A percentile compares a stretch with the other conserved stretches of the same genome.
phyloP scores from a whole-genome alignment of 2,888 invertebrate genomes.

The Dynastes grantii region DNA sequence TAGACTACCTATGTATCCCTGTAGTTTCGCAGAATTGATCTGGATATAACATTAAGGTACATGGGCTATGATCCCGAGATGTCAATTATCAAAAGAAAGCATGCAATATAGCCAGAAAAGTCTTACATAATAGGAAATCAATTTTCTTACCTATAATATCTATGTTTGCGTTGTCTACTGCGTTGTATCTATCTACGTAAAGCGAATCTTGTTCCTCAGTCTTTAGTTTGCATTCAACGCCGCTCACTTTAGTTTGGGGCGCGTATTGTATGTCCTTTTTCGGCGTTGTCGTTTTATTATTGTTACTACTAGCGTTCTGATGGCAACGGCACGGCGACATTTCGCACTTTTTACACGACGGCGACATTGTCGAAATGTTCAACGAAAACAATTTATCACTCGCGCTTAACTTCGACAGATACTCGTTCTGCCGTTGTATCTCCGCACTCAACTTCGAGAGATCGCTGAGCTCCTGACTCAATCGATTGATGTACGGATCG shows the following conservation, averaged over 20 bases:
- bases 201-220: slow-evolving; percentile 39
- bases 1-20: too few species aligned
- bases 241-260: slow-evolving; percentile 65
- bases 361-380: slow-evolving; percentile 66
- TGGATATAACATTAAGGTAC: too few species aligned
- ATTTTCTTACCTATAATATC: slow-evolving; percentile 43
- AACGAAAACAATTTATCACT: slow-evolving; percentile 65
- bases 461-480: slow-evolving; percentile 75
- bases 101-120: too few species aligned
- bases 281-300: background rate
- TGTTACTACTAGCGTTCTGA: background rate
- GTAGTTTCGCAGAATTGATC: too few species aligned
- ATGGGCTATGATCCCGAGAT: too few species aligned
- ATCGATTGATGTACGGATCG: slow-evolving; percentile 76
- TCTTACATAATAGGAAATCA: too few species aligned
- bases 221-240: slow-evolving; percentile 26
- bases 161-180: slow-evolving; percentile 51
- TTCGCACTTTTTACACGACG: slow-evolving; percentile 68
- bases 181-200: slow-evolving; percentile 56
- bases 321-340: slow-evolving; percentile 67
- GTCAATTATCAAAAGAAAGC: too few species aligned
- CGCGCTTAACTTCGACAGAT: slow-evolving; percentile 74
- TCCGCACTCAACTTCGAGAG: slow-evolving; percentile 75
- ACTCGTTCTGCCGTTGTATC: slow-evolving; percentile 75
- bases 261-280: slow-evolving; percentile 32